Evolutionary conservation across 2,113 vertebrate species (phyloP).

Genomic region (Phylloscopus trochiloides): DNA sequence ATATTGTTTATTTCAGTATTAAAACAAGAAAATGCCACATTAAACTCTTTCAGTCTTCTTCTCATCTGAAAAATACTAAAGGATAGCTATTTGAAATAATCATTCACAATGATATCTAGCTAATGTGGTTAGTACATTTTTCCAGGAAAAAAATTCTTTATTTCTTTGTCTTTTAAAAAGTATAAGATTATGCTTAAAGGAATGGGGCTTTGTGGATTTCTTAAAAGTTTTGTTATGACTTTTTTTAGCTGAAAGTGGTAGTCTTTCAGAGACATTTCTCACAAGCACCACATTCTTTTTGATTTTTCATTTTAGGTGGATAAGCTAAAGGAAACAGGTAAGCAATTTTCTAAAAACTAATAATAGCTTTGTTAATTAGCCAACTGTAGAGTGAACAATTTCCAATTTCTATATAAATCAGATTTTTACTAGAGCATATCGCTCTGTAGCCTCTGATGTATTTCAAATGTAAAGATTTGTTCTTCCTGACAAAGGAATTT

Average conservation of each 20-base stretch:
- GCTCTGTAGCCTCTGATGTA: background rate
- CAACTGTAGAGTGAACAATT: background rate
- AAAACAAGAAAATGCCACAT: background rate
- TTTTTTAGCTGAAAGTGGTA: background rate
- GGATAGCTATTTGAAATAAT: background rate
- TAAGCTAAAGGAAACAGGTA: background rate
- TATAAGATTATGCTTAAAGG: background rate
- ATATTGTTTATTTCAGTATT: background rate
- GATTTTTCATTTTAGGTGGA: background rate
- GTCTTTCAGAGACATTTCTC: background rate
- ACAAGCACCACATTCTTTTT: conserved; percentile 39
- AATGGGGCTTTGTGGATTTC: background rate
- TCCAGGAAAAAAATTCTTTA: background rate
- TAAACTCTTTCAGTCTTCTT: background rate
- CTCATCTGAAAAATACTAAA: background rate
- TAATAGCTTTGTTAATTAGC: background rate
- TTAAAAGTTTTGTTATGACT: background rate
- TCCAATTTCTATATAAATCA: background rate
- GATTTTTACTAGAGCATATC: background rate
- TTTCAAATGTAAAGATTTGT: background rate
- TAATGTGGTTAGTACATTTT: background rate
- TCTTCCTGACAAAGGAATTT: background rate
- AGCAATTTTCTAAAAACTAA: background rate
- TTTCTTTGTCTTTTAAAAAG: conserved; percentile 4
- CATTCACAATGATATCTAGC: background rate